Base-by-base conservation (phyloP, 2,113 vertebrate genomes). In the Etia nguti region DNA sequence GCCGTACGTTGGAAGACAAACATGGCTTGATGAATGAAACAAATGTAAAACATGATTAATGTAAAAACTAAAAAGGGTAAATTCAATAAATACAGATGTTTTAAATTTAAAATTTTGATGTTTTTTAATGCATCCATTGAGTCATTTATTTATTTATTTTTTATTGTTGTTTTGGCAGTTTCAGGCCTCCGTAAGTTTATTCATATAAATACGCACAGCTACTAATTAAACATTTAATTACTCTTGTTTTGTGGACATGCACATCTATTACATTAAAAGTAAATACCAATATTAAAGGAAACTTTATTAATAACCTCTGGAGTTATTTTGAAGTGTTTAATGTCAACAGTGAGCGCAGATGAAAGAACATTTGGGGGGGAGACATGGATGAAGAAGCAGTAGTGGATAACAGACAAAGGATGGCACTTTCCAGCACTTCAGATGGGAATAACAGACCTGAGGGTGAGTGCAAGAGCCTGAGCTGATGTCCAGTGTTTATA, bases 401-500 rank as follows among this genome's bases (percentile, higher is more conserved):
- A 24, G 43, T 22, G 56, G 36, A 55, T 54, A 54, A 90, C 60
- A 87, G 56, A 86, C 73, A 52, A 1, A 5, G 57, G 85, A 84
- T 68, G 87, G 59, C 82, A 89, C 80, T 62, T 82, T 87, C 86
- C 84, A 83, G 59, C 70, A 10, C 8, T 52, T 80, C 10, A 81
- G 87, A 93, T 91, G 84, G 68, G 55, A 87, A 90, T 50, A 90
- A 59, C 90, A 92, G 91, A 56, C 62, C 24, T 38, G 79, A 59
- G 48, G 7, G 80, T 70, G 86, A 81, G 73, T 81, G 31, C 12
- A 46, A 10, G 86, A 83, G 80, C 34, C 56, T 82, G 85, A 77
- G 87, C 56, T 8, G 15, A 55, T 79, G 91, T 92, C 86, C 80
- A 86, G 57, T 95, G 92, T 95, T 94, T 94, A 85, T 82, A 59